Percentiles rank a stretch among this genome's conserved stretches.
phyloP scores from a whole-genome alignment of 2,888 invertebrate species.

The Galerucella calmariensis region DNA sequence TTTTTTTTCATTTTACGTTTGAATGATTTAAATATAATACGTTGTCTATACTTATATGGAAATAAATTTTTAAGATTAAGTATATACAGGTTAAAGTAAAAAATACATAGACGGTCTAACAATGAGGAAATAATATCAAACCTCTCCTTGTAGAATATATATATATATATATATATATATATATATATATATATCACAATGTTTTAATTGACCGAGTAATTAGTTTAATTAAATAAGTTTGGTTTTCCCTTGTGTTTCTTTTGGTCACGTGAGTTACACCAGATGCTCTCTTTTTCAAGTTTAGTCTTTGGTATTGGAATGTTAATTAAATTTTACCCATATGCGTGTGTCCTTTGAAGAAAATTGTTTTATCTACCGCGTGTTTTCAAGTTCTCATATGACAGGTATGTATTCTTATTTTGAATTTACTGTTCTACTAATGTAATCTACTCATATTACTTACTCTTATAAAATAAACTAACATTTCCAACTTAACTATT shows the following conservation, averaged over 20 bases:
- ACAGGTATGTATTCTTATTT: not conserved
- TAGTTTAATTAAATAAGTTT: not conserved
- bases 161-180: not conserved
- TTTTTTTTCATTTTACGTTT: no score
- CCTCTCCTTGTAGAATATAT: not conserved
- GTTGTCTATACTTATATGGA: no score
- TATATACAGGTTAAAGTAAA: not conserved
- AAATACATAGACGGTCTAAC: not conserved
- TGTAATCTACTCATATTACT: no score
- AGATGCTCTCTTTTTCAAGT: not conserved
- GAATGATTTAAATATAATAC: no score
- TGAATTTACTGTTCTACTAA: not conserved
- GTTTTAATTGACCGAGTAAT: not conserved
- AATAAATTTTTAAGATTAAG: no score
- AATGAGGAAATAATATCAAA: conserved; percentile 1
- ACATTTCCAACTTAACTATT: no score
- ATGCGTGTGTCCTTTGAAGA: not conserved
- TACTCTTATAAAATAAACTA: no score
- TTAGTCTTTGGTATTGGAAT: not conserved
- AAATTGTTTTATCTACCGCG: not conserved
- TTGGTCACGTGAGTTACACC: not conserved
- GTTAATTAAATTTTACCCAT: not conserved
- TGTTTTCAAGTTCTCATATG: not conserved
- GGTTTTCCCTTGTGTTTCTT: conserved; percentile 1
- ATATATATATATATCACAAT: not conserved